These are phyloP conservation scores for Hirudo medicinalis DNA, from an alignment of 1,140 invertebrate species.

Conservation along the genomic window DNA sequence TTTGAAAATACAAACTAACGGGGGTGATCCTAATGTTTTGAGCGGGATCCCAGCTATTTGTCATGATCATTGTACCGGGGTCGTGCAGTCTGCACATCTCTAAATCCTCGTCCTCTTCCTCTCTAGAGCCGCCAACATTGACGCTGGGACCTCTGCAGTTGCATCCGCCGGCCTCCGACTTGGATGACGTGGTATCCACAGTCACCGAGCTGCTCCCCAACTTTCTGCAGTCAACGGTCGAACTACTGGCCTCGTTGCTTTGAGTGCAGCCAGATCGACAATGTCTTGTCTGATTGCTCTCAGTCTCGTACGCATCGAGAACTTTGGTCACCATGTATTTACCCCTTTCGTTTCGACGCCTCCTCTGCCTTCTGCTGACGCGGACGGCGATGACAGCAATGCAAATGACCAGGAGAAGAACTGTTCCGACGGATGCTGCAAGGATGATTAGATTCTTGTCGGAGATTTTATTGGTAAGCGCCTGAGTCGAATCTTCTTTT, in stretches of 20 bases:
- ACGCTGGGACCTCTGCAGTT: conserved; percentile 2
- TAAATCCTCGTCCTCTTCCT: conserved; percentile 4
- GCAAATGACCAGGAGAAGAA: conserved; percentile 10
- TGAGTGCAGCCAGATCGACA: background rate
- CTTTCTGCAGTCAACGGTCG: background rate
- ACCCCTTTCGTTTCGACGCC: background rate
- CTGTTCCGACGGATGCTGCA: background rate
- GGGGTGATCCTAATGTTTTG: conserved; percentile 7
- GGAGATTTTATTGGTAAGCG: background rate
- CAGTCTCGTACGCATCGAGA: conserved; percentile 1
- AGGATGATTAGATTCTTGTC: conserved; percentile 6
- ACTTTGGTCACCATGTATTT: background rate
- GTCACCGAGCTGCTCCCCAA: conserved; percentile 5
- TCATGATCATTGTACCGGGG: background rate
- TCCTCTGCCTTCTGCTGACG: conserved; percentile 11
- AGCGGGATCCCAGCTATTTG: conserved; percentile 1
- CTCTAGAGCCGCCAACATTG: background rate
- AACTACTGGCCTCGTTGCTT: background rate
- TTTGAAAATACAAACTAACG: background rate
- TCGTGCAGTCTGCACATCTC: conserved; percentile 12
- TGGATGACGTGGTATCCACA: conserved; percentile 1
- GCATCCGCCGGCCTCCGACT: background rate
- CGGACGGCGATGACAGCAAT: background rate
- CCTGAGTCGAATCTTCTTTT: conserved; percentile 4
- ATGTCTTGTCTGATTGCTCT: background rate